These are phyloP conservation scores for Stratiomys singularior DNA, from an alignment of 2,888 invertebrate genomes.

Conservation along the genomic window DNA sequence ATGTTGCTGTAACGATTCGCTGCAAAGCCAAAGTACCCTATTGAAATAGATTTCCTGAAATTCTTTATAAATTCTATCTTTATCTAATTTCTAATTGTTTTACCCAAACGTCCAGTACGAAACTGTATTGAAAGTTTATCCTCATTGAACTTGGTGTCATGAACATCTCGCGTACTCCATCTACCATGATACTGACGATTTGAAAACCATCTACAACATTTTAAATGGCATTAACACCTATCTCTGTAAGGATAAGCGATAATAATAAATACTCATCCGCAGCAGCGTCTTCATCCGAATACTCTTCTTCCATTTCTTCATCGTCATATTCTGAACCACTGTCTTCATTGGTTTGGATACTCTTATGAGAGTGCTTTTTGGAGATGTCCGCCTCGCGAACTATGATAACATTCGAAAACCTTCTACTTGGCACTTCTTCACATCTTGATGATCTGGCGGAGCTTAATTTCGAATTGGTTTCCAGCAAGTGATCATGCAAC, in stretches of 20 bases:
- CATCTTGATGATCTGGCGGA: constrained; percentile 51
- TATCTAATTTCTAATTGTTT: too few species aligned
- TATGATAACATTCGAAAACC: constrained; percentile 52
- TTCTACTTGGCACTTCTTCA: constrained; percentile 46
- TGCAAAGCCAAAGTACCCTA: constrained; percentile 78
- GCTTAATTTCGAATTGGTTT: constrained; percentile 59
- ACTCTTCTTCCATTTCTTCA: not conserved
- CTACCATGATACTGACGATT: constrained; percentile 58
- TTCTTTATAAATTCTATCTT: too few species aligned
- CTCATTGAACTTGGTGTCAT: constrained; percentile 85
- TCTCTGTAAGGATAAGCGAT: too few species aligned
- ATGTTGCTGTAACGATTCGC: constrained; percentile 79
- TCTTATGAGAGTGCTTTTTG: not conserved
- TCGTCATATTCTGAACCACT: constrained; percentile 41
- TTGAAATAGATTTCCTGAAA: not conserved
- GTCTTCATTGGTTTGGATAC: constrained; percentile 56
- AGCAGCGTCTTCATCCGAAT: constrained; percentile 42
- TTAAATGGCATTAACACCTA: too few species aligned
- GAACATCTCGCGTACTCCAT: constrained; percentile 79
- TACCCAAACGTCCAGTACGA: constrained; percentile 75
- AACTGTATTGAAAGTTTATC: constrained; percentile 83
- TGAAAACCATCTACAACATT: not conserved
- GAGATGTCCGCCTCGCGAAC: constrained; percentile 51
- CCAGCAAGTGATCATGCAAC: constrained; percentile 58
- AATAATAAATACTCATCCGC: constrained; percentile 28